Evolutionary conservation across 2,113 vertebrate genomes (phyloP).

Genomic region (Leptocoma aspasia): DNA sequence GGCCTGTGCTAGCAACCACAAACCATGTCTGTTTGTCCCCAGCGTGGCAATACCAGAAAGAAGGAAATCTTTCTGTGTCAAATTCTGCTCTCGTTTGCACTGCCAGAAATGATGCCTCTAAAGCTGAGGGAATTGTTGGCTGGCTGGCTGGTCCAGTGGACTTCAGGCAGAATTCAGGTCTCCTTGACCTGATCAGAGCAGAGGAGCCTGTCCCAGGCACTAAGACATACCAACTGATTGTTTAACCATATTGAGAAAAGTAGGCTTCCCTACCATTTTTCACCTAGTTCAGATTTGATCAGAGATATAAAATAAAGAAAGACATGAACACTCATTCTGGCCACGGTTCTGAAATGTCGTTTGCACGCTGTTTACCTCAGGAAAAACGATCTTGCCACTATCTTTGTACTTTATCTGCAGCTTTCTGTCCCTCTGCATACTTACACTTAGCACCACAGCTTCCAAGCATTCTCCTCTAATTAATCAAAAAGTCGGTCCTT

Average conservation of each 20-base stretch:
- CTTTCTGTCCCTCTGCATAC: not conserved
- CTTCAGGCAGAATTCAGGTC: slow-evolving; percentile 31
- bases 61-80: not conserved
- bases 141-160: not conserved
- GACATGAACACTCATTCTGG: not conserved
- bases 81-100: not conserved
- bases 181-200: slow-evolving; percentile 36
- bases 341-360: not conserved
- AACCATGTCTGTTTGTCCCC: not conserved
- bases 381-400: not conserved
- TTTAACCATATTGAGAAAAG: slow-evolving; percentile 53
- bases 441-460: not conserved
- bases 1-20: not conserved
- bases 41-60: accelerated
- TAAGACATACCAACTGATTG: not conserved
- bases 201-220: not conserved
- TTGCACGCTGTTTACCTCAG: not conserved
- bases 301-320: slow-evolving; percentile 15
- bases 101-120: not conserved
- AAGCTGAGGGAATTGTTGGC: slow-evolving; percentile 42
- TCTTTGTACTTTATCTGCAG: slow-evolving; percentile 50
- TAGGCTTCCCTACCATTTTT: slow-evolving; percentile 30
- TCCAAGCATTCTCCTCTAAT: slow-evolving; percentile 48
- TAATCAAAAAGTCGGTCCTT: slow-evolving; percentile 14
- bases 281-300: slow-evolving; percentile 22